phyloP scores from a whole-genome alignment of 2,797 vertebrate species.

The Lepus oiostolus region DNA sequence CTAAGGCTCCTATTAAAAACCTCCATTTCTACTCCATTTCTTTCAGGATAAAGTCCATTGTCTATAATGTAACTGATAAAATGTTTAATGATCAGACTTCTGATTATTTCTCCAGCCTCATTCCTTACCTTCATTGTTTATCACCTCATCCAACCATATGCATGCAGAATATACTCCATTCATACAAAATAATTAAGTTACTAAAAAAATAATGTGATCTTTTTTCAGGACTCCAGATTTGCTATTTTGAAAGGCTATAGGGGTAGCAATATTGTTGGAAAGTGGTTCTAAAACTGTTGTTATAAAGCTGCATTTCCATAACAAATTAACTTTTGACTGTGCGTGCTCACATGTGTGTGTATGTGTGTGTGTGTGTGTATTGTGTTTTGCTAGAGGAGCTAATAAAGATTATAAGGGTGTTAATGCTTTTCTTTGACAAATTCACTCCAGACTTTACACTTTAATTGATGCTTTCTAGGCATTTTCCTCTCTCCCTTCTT shows the following conservation, averaged over 20 bases:
- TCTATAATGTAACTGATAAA: conserved; percentile 43
- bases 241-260: background rate
- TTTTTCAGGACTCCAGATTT: background rate
- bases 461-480: background rate
- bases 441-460: background rate
- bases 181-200: conserved; percentile 22
- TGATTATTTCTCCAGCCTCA: conserved; percentile 38
- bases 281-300: background rate
- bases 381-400: background rate
- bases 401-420: background rate
- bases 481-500: background rate
- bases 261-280: background rate
- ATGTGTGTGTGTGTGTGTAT: background rate
- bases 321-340: background rate
- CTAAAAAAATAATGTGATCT: background rate
- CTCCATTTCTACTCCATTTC: background rate
- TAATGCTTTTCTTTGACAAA: background rate
- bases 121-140: background rate
- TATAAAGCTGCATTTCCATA: background rate
- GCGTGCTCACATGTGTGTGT: background rate
- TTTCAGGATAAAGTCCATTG: background rate
- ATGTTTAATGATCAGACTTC: background rate
- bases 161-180: background rate
- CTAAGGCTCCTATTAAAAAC: background rate
- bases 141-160: background rate